Conservation (phyloP, 2,113 vertebrate species). For the Gadus chalcogrammus region DNA sequence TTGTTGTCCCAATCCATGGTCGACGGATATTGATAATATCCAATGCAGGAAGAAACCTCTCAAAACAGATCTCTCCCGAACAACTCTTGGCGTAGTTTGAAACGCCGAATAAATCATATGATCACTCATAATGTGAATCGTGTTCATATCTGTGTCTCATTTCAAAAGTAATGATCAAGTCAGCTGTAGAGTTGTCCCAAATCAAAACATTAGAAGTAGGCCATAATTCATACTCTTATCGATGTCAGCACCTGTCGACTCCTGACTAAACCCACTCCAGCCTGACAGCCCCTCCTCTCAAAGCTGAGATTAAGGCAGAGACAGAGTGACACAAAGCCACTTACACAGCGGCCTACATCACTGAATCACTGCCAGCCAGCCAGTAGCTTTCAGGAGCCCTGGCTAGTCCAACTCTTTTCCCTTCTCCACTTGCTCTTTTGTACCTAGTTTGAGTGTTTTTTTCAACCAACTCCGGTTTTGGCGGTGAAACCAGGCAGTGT, state of each 20-base stretch:
- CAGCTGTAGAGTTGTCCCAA: background rate
- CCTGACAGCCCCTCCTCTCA: constrained; percentile 29
- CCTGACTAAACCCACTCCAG: constrained; percentile 29
- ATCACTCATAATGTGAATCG: too few relatives aligned
- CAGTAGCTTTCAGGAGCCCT: constrained; percentile 20
- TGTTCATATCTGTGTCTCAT: background rate
- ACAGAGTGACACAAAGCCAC: constrained; percentile 59
- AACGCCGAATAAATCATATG: too few relatives aligned
- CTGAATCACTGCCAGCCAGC: constrained; percentile 27
- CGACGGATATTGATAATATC: too few relatives aligned
- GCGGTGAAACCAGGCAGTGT: constrained; percentile 1
- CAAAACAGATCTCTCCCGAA: too few relatives aligned
- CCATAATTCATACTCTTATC: constrained; percentile 26
- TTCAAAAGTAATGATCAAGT: background rate
- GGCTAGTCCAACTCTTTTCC: constrained; percentile 23
- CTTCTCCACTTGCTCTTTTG: constrained; percentile 4
- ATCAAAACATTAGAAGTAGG: constrained; percentile 4
- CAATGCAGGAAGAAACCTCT: too few relatives aligned
- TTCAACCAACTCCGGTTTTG: background rate
- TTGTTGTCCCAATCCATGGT: too few relatives aligned
- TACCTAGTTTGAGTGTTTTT: too few relatives aligned
- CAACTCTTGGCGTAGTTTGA: too few relatives aligned
- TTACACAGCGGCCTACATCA: constrained; percentile 42
- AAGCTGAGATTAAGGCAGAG: constrained; percentile 51
- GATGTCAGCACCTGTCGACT: constrained; percentile 42